Conservation (phyloP, 2,888 invertebrate genomes). For the Alviniconcha strummeri region DNA sequence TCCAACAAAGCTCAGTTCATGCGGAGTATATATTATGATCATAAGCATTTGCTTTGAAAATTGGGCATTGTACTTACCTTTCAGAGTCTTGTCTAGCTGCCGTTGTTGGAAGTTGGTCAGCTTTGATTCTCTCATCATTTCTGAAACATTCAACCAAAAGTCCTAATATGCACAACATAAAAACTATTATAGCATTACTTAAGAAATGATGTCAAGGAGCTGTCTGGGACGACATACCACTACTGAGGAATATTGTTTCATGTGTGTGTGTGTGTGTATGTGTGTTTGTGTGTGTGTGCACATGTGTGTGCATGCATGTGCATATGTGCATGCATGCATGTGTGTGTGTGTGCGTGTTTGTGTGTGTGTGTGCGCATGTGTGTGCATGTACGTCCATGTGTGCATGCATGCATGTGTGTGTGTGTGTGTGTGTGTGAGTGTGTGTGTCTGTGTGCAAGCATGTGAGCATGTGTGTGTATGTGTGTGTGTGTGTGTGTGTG, state of each 20-base stretch:
- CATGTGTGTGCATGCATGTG: no score
- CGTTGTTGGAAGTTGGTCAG: conserved; percentile 72
- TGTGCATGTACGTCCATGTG: background rate
- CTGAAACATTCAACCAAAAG: conserved; percentile 52
- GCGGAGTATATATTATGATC: no score
- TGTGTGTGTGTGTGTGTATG: background rate
- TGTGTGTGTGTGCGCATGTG: background rate
- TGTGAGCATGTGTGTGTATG: no score
- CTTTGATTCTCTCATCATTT: conserved; percentile 73
- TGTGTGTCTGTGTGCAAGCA: no score
- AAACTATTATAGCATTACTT: background rate
- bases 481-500: no score
- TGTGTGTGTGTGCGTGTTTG: no score
- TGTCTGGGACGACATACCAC: background rate
- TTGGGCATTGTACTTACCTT: conserved; percentile 49
- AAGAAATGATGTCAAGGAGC: background rate
- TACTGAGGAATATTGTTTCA: background rate
- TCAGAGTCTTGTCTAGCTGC: conserved; percentile 62
- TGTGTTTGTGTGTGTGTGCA: no score
- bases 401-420: background rate
- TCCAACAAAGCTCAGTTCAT: no score
- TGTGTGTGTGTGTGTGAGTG: no score
- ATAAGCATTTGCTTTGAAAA: no score
- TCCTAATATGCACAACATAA: background rate
- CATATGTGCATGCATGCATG: background rate